Evolutionary conservation across 2,888 invertebrate genomes (phyloP).

Genomic region (Protophormia terraenovae): DNA sequence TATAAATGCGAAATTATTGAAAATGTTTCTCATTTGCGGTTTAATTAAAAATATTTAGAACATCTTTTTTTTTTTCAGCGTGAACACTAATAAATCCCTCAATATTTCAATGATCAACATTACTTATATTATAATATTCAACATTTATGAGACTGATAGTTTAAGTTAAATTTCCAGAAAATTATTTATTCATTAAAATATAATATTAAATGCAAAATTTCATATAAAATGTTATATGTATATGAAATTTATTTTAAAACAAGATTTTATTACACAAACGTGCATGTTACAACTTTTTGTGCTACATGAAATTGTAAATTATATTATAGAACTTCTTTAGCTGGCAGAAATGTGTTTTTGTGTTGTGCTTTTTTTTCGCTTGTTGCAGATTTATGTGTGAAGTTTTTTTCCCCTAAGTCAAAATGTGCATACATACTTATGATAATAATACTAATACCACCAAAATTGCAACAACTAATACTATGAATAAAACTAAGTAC

Average conservation of each 20-base stretch:
- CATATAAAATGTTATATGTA: too few relatives aligned
- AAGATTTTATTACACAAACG: neutral
- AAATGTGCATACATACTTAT: neutral
- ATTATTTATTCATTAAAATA: too few relatives aligned
- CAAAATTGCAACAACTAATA: neutral
- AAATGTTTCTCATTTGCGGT: too few relatives aligned
- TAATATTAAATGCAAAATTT: too few relatives aligned
- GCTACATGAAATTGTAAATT: constrained; percentile 14
- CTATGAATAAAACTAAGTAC: neutral
- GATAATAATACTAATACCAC: neutral
- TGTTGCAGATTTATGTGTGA: constrained; percentile 19
- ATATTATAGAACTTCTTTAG: neutral
- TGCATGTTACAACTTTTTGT: neutral
- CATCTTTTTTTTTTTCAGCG: too few relatives aligned
- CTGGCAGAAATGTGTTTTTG: neutral
- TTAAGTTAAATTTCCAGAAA: too few relatives aligned
- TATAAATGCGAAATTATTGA: too few relatives aligned
- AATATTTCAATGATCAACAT: too few relatives aligned
- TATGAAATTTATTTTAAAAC: neutral
- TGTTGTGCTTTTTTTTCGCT: neutral
- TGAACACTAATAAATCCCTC: too few relatives aligned
- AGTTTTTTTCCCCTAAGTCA: constrained; percentile 5
- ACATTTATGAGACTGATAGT: too few relatives aligned
- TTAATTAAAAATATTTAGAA: too few relatives aligned
- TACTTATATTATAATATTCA: too few relatives aligned